A percentile compares a stretch with the other conserved stretches of the same genome.
These are phyloP conservation scores for Baronia brevicornis DNA, from an alignment of 2,888 invertebrate genomes.

Conservation along the genomic window DNA sequence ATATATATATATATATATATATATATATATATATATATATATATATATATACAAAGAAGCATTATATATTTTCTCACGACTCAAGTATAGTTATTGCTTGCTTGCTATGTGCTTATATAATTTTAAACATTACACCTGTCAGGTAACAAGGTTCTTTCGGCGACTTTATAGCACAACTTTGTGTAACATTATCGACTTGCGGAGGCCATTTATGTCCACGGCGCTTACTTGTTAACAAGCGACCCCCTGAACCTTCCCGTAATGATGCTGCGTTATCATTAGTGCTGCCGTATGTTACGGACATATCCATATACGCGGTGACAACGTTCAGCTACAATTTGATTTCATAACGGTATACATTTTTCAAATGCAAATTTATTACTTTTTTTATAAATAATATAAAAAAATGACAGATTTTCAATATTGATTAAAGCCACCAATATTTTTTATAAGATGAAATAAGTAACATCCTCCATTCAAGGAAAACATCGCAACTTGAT, in stretches of 20 bases:
- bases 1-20: no score
- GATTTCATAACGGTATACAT: no score
- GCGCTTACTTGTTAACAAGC: conserved; percentile 43
- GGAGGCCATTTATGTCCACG: conserved; percentile 6
- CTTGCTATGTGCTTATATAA: no score
- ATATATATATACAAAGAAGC: no score
- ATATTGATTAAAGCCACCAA: no score
- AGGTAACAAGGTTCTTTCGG: conserved; percentile 7
- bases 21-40: no score
- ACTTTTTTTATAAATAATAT: background rate
- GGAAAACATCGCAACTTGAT: no score
- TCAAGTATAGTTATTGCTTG: no score
- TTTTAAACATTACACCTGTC: background rate
- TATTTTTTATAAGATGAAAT: no score
- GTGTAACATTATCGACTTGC: conserved; percentile 1
- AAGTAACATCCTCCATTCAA: no score
- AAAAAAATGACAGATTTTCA: background rate
- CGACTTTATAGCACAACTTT: background rate
- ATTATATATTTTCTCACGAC: no score
- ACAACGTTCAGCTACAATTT: conserved; percentile 6
- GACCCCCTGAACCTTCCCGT: conserved; percentile 37
- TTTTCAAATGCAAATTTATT: no score
- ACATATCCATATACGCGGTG: conserved; percentile 9
- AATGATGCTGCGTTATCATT: background rate
- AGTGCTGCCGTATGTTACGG: conserved; percentile 2